A percentile compares a stretch with the other conserved stretches of the same genome.
These are phyloP conservation scores for Ammospiza nelsoni DNA, from an alignment of 2,113 vertebrate species.

Conservation along the genomic window DNA sequence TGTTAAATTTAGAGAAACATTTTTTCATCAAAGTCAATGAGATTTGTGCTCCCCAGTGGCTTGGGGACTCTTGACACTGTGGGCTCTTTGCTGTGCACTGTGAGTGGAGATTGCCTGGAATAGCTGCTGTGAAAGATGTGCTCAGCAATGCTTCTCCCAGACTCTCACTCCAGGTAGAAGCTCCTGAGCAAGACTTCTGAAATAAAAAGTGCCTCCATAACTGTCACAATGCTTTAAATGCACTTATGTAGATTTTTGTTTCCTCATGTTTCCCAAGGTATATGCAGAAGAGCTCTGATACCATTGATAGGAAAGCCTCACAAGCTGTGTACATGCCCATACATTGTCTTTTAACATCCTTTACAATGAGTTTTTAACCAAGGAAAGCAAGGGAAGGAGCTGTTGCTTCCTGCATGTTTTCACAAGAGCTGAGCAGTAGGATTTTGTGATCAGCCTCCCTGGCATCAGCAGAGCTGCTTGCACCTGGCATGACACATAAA, in stretches of 20 bases:
- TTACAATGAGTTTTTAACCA: neutral
- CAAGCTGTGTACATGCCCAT: neutral
- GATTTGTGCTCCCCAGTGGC: neutral
- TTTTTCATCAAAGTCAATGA: neutral
- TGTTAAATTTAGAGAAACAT: neutral
- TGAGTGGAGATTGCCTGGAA: neutral
- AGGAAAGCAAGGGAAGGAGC: neutral
- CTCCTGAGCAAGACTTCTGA: neutral
- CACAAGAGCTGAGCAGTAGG: neutral
- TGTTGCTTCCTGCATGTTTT: neutral
- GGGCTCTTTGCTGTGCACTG: neutral
- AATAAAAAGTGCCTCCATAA: neutral
- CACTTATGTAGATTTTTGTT: neutral
- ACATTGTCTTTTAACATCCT: neutral
- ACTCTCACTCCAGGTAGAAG: neutral
- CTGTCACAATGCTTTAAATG: neutral
- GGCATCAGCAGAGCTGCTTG: neutral
- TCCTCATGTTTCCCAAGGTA: neutral
- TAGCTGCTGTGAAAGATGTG: accelerated
- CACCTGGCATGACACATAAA: neutral
- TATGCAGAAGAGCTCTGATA: neutral
- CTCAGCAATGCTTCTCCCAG: neutral
- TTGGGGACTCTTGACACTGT: neutral
- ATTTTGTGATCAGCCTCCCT: neutral
- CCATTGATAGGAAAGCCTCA: neutral